Evolutionary conservation across 2,113 vertebrate genomes (phyloP).

Genomic region (Eretmochelys imbricata): DNA sequence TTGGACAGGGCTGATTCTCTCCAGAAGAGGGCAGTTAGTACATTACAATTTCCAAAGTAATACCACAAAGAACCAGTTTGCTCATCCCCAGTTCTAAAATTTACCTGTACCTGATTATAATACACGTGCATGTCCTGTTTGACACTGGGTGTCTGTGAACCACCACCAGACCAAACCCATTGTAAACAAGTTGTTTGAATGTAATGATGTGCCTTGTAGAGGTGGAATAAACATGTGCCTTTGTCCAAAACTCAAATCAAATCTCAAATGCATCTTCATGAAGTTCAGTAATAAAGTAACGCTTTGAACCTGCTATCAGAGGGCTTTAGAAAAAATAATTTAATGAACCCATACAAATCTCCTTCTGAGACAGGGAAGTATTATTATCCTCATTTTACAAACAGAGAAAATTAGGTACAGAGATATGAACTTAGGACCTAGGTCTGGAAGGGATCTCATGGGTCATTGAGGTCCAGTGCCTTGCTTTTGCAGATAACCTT

Average conservation of each 20-base stretch:
- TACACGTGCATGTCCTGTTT: background rate
- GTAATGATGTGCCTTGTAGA: background rate
- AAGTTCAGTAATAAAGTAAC: background rate
- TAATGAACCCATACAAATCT: background rate
- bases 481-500: too few species aligned
- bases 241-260: background rate
- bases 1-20: background rate
- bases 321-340: background rate
- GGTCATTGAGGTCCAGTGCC: too few species aligned
- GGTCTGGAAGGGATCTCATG: too few species aligned
- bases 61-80: background rate
- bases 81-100: conserved; percentile 23
- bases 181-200: conserved; percentile 30
- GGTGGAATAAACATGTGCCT: background rate
- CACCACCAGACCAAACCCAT: conserved; percentile 16
- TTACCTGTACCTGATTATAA: background rate
- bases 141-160: background rate
- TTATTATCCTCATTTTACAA: background rate
- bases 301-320: background rate
- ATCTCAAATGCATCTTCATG: background rate
- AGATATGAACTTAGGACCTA: too few species aligned
- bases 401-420: too few species aligned
- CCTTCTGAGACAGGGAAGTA: background rate
- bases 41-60: background rate
- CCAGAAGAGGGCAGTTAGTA: background rate